Conservation (phyloP, 2,888 invertebrate species). For the Drosophila falleni region DNA sequence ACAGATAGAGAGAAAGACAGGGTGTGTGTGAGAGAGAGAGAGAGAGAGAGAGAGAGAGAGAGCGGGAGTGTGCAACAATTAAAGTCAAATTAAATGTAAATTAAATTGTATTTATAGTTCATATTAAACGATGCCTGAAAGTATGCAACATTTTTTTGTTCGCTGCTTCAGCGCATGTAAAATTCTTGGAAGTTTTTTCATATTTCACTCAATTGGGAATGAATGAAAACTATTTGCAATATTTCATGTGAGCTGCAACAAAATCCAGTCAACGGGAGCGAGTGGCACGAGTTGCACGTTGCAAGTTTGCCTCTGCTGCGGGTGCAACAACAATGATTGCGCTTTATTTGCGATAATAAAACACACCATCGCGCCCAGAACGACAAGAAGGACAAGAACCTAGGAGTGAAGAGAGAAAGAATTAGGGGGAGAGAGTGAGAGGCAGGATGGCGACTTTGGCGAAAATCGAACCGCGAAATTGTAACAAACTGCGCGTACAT, state of each 20-base stretch:
- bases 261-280: slow-evolving; percentile 53
- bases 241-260: slow-evolving; percentile 65
- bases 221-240: slow-evolving; percentile 80
- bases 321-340: slow-evolving; percentile 81
- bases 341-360: slow-evolving; percentile 83
- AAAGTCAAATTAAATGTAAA: slow-evolving; percentile 39
- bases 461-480: slow-evolving; percentile 78
- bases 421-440: not conserved
- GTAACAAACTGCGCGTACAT: slow-evolving; percentile 77
- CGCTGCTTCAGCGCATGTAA: slow-evolving; percentile 2
- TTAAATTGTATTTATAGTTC: slow-evolving; percentile 44
- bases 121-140: slow-evolving; percentile 14
- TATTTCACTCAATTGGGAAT: slow-evolving; percentile 72
- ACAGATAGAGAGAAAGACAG: not conserved
- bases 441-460: slow-evolving; percentile 38
- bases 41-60: not conserved
- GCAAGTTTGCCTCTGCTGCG: slow-evolving; percentile 47
- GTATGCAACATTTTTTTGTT: slow-evolving; percentile 21
- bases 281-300: slow-evolving; percentile 25
- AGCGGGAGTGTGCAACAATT: slow-evolving; percentile 14
- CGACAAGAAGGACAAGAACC: slow-evolving; percentile 40
- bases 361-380: slow-evolving; percentile 73
- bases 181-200: slow-evolving; percentile 43
- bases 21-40: not conserved
- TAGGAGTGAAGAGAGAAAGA: not conserved